Evolutionary conservation across 2,888 invertebrate species (phyloP).

Genomic region (Eupeodes latifasciatus): DNA sequence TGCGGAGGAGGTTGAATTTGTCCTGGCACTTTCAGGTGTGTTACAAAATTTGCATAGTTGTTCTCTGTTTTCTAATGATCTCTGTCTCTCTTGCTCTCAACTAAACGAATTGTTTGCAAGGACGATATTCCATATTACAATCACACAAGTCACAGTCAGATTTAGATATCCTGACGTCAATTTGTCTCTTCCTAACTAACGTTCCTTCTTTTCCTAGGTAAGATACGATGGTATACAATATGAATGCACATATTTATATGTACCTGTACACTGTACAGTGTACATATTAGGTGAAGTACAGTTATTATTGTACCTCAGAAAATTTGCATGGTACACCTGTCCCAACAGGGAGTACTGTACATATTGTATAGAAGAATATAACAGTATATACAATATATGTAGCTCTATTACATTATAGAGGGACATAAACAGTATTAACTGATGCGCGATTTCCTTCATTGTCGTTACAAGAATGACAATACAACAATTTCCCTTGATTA

Average conservation of each 20-base stretch:
- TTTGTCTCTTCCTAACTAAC: conserved; percentile 47
- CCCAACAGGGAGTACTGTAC: conserved; percentile 2
- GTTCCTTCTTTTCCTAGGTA: background rate
- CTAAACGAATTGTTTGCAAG: conserved; percentile 57
- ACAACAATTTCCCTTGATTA: conserved; percentile 67
- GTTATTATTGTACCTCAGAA: conserved; percentile 37
- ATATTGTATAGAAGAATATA: background rate
- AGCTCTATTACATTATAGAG: background rate
- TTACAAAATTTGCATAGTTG: conserved; percentile 63
- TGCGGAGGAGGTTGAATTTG: conserved; percentile 1
- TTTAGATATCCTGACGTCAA: conserved; percentile 52
- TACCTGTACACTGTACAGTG: background rate
- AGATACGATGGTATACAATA: background rate
- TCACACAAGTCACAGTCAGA: conserved; percentile 28
- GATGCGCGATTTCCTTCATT: conserved; percentile 64
- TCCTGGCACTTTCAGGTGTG: conserved; percentile 26
- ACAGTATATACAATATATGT: background rate
- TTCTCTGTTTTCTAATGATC: conserved; percentile 1
- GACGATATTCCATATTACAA: conserved; percentile 32
- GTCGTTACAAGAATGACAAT: conserved; percentile 64
- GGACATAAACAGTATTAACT: conserved; percentile 55
- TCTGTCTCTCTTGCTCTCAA: background rate
- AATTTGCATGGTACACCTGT: conserved; percentile 58
- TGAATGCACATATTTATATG: background rate
- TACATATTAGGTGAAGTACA: background rate